Evolutionary conservation across 37 sponge, comb jelly and placozoan genomes (phyloP).

Genomic region (Beroe forskalii): DNA sequence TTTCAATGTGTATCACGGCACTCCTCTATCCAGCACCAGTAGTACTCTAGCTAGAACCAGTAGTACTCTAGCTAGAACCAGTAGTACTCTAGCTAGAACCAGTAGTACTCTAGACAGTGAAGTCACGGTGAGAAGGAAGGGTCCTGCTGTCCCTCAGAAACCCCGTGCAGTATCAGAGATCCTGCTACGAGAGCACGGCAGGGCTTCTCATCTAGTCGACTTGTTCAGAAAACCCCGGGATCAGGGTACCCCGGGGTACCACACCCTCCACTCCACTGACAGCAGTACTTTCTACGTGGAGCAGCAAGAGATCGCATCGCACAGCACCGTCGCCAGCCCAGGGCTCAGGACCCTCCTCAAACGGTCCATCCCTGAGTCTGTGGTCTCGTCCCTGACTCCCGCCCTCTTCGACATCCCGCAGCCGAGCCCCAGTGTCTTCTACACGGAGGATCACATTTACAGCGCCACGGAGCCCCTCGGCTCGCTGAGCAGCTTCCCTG

Average conservation of each 20-base stretch:
- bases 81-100: neutral
- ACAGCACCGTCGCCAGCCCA: neutral
- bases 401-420: conserved; percentile 35
- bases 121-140: neutral
- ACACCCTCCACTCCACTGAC: neutral
- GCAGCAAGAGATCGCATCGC: neutral
- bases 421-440: neutral
- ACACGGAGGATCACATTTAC: conserved; percentile 46
- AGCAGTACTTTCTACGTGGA: conserved; percentile 5
- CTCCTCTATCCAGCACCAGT: neutral
- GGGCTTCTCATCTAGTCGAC: neutral
- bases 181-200: neutral
- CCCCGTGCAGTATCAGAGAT: neutral
- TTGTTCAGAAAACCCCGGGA: neutral
- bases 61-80: too few relatives aligned
- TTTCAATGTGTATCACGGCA: too few relatives aligned
- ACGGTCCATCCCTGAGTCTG: neutral
- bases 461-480: neutral
- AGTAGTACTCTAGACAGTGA: neutral
- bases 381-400: neutral
- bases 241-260: neutral
- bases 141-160: neutral
- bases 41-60: too few relatives aligned
- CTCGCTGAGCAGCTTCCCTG: neutral
- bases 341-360: neutral